Evolutionary conservation across 2,888 invertebrate genomes (phyloP), one percentile per base, ranked within the genome.

Genomic region (Sabatieria punctata): DNA sequence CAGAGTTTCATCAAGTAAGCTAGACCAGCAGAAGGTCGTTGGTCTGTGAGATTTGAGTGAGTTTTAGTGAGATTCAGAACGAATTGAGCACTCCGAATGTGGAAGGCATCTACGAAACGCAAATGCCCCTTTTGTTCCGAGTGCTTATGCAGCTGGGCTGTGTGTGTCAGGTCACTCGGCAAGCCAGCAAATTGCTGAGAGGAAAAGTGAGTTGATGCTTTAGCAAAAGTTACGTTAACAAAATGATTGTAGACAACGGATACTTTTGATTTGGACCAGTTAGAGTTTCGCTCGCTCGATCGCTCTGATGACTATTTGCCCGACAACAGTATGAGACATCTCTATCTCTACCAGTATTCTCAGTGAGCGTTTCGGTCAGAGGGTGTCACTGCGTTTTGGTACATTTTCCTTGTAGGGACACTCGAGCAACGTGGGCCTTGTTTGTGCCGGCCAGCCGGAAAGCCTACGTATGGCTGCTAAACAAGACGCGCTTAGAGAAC

Each of bases 71-170:
- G 58, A 69, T 83, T 52, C 75, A 79, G 65, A 77, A 79, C 6
- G 82, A 84, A 65, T 67, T 82, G 46, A 79, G 54, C 33, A 46
- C 84, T 11, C 86, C 89, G 1, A 82, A 86, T 61, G 83, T 95
- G 47, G 95, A 93, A 70, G 97, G 97, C 22, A 86, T 97, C 53
- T 97, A 97, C 65, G 97, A 99, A 71, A 91, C 91, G 0, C 88
- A 93, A 57, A 68, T 91, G 67, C 82, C 86, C 1, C 71, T 86
- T 6, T 75, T 83, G 58, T 93, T 93, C 66, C 74, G 93, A 45
- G 81, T 81, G 0, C 71, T 95, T 1, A 74, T 85, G 46, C 77
- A 80, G 53, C 73, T 93, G 25, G 95, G 97, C 1, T 89, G 91
- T 61, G 75, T 89, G 22, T 62, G 65, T 41, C 62, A 63, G 6